Evolutionary conservation across 2,113 vertebrate species (phyloP).

Genomic region (Aptenodytes patagonicus): DNA sequence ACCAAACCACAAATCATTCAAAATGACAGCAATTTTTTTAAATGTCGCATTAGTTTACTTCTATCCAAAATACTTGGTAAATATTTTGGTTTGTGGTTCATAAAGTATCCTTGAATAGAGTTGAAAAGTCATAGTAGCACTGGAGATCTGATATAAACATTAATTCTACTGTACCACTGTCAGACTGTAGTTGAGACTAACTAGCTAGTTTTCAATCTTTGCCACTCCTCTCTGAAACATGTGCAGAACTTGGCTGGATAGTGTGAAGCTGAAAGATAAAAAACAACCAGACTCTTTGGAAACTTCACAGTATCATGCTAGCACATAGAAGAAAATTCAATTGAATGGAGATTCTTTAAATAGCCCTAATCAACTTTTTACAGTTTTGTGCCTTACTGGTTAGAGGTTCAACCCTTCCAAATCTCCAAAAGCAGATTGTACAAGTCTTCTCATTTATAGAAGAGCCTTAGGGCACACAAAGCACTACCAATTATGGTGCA

Average conservation of each 20-base stretch:
- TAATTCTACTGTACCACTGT: neutral
- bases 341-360: neutral
- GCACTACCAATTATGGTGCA: neutral
- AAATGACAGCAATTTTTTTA: neutral
- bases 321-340: neutral
- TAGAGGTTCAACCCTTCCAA: neutral
- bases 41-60: neutral
- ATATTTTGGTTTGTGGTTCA: neutral
- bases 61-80: neutral
- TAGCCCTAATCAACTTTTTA: neutral
- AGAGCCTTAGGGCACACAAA: neutral
- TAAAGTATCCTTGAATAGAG: neutral
- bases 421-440: neutral
- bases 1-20: neutral
- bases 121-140: neutral
- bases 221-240: constrained; percentile 21
- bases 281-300: constrained; percentile 22
- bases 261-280: constrained; percentile 74
- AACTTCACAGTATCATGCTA: constrained; percentile 54
- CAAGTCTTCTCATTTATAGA: neutral
- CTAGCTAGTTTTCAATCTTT: neutral
- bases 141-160: neutral
- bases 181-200: neutral
- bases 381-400: neutral
- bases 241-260: constrained; percentile 66